phyloP scores from a whole-genome alignment of 2,888 invertebrate species.

The Apantesis nais region DNA sequence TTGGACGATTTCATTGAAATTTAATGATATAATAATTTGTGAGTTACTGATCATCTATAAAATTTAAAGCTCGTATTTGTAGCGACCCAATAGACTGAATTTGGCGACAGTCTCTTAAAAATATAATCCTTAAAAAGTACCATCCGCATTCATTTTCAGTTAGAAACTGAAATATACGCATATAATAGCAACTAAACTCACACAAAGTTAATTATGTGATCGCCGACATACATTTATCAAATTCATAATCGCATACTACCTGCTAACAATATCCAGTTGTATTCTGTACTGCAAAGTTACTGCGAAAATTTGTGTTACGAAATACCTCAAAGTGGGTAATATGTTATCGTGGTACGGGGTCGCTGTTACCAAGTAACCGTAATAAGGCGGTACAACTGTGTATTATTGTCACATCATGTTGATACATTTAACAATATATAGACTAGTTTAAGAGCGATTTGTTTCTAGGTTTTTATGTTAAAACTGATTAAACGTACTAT shows the following conservation, averaged over 20 bases:
- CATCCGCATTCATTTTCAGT: neutral
- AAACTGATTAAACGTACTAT: neutral
- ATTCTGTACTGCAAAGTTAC: neutral
- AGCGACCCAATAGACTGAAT: neutral
- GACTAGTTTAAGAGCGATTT: neutral
- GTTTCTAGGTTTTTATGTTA: neutral
- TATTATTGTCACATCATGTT: neutral
- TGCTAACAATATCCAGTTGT: constrained; percentile 4
- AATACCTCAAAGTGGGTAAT: neutral
- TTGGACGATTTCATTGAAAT: too few species aligned
- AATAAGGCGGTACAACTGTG: neutral
- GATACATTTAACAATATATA: neutral
- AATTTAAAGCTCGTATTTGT: neutral
- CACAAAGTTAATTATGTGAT: neutral
- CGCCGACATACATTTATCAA: constrained; percentile 6
- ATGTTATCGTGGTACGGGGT: neutral
- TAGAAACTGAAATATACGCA: neutral
- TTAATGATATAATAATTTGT: too few species aligned
- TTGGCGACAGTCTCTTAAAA: neutral
- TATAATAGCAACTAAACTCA: neutral
- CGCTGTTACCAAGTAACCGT: neutral
- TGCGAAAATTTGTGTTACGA: neutral
- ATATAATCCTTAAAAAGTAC: neutral
- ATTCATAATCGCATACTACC: neutral
- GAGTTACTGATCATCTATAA: too few species aligned